A percentile compares a stretch with the other conserved stretches of the same genome.
Evolutionary conservation across 2,797 vertebrate species (phyloP).

Genomic region (Cryptoblepharus egeriae): DNA sequence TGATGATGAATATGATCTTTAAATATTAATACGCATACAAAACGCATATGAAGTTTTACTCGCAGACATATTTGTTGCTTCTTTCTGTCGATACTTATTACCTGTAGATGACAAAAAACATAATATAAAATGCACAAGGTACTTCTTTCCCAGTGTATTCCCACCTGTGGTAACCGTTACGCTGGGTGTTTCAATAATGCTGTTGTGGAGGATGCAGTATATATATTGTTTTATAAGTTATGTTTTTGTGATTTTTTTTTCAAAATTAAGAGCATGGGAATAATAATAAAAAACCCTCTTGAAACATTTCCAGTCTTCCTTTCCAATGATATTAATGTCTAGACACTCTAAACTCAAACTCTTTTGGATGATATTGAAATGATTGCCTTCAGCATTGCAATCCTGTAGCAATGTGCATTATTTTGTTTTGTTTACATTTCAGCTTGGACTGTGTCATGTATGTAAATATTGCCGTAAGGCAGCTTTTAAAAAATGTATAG

Average conservation of each 20-base stretch:
- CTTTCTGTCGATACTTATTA: conserved; percentile 71
- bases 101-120: conserved; percentile 71
- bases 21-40: conserved; percentile 69
- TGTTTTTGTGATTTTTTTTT: conserved; percentile 73
- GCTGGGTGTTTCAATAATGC: conserved; percentile 75
- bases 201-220: conserved; percentile 77
- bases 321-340: conserved; percentile 51
- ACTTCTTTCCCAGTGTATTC: conserved; percentile 75
- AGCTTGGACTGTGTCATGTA: background rate
- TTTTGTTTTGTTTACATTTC: background rate
- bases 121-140: conserved; percentile 74
- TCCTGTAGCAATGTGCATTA: background rate
- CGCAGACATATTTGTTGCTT: conserved; percentile 75
- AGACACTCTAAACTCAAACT: background rate
- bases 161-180: conserved; percentile 75
- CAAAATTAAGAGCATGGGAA: conserved; percentile 75
- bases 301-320: conserved; percentile 69
- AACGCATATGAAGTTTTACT: conserved; percentile 73
- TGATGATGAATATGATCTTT: conserved; percentile 65
- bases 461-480: background rate
- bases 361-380: background rate
- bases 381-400: accelerated
- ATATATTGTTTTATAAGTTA: conserved; percentile 79
- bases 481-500: background rate
- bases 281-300: conserved; percentile 63